A percentile compares a stretch with the other conserved stretches of the same genome.
Evolutionary conservation across 2,888 invertebrate genomes (phyloP).

Genomic region (Lasius platythorax): DNA sequence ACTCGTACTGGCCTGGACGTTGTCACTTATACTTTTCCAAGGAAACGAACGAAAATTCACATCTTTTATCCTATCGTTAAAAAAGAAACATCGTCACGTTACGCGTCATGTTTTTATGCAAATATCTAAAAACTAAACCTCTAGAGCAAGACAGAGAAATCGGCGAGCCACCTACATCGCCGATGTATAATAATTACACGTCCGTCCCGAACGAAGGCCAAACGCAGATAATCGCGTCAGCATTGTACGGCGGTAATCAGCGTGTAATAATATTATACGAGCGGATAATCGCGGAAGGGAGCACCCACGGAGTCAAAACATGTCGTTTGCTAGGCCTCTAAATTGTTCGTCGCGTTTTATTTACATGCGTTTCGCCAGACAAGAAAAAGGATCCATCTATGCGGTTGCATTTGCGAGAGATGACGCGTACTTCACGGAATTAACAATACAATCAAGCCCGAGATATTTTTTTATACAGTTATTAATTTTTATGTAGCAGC

Average conservation of each 20-base stretch:
- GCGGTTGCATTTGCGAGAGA: background rate
- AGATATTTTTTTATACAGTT: background rate
- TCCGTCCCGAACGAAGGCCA: constrained; percentile 37
- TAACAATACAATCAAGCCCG: background rate
- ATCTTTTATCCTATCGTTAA: background rate
- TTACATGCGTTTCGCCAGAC: background rate
- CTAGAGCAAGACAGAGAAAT: background rate
- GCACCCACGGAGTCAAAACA: background rate
- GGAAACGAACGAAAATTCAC: background rate
- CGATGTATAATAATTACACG: constrained; percentile 49
- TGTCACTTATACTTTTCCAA: background rate
- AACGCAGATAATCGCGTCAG: constrained; percentile 43
- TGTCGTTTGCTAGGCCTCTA: background rate
- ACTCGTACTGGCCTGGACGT: background rate
- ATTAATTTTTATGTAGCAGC: background rate
- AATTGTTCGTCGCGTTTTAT: background rate
- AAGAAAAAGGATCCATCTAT: background rate
- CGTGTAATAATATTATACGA: constrained; percentile 52
- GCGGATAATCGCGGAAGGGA: constrained; percentile 37
- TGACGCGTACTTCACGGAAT: background rate
- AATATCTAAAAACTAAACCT: constrained; percentile 16
- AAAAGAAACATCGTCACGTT: background rate
- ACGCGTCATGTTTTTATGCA: background rate
- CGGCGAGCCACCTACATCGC: constrained; percentile 34
- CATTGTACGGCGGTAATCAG: constrained; percentile 40